Base-by-base conservation (phyloP, 2,797 vertebrate genomes). In the Microctenopoma stevenorrisi region DNA sequence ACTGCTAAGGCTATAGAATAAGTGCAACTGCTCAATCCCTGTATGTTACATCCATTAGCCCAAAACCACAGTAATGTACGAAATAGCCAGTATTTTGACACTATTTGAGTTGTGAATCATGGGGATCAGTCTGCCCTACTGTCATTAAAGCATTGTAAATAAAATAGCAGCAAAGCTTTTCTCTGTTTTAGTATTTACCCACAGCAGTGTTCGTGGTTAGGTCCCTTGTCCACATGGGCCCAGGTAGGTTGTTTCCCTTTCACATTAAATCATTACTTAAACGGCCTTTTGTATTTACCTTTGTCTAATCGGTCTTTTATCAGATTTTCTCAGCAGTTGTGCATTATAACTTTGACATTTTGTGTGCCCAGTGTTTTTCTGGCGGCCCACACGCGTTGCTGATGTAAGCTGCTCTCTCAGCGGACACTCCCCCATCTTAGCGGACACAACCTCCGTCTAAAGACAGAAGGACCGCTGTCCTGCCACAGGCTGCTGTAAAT, bases 351-450 rank as follows among this genome's bases (percentile, higher is more conserved):
- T 3, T n/a, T 2, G 37, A 35, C 35, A 11, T 2, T 26, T 8
- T 25, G 15, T 10, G 9, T 16, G 33, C n/a, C 22, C 48, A 49
- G 25, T n/a, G 52, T 28, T 28, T 11, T 18, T 3, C 5, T 51
- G 37, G 25, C 56, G 73, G 54, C 76, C 64, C 18, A 1, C 26
- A 30, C 28, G n/a, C 26, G 22, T 33, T 73, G 42, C 1, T 7
- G 64, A 11, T 51, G 25, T 72, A 48, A 14, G 72, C 74, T 43
- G 72, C 1, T 44, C 26, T 48, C 1, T 14, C 1, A 13, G 56
- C 30, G 72, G 81, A 77, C 89, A 86, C 89, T 75, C 86, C 85
- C 88, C 84, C 88, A 70, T 74, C 16, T 78, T 75, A 44, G 14
- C 35, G 68, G 56, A 62, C 74, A 56, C 62, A 15, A 33, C 51